phyloP scores from a whole-genome alignment of 2,888 invertebrate genomes.

The Standfussiana lucernea region DNA sequence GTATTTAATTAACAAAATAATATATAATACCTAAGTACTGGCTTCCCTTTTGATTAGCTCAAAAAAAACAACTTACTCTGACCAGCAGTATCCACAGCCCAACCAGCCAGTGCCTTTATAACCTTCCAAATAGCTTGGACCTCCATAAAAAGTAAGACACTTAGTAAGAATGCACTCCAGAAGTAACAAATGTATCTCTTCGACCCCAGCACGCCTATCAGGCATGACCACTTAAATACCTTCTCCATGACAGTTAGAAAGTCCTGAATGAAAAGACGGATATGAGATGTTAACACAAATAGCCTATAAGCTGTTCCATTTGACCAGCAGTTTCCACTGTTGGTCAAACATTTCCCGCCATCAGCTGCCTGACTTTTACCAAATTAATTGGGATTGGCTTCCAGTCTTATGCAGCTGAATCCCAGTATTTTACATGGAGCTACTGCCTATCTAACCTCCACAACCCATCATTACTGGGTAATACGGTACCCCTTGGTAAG shows the following conservation, averaged over 20 bases:
- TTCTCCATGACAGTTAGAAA: slow-evolving; percentile 76
- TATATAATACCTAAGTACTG: not conserved
- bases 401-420: not conserved
- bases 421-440: not conserved
- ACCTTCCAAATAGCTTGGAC: slow-evolving; percentile 78
- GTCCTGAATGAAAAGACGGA: slow-evolving; percentile 66
- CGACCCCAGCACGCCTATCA: slow-evolving; percentile 76
- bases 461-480: not conserved
- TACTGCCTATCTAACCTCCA: not conserved
- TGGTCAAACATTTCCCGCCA: not conserved
- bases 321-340: not conserved
- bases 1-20: not conserved
- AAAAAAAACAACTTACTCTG: slow-evolving; percentile 74
- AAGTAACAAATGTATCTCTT: slow-evolving; percentile 69
- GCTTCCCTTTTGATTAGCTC: not conserved
- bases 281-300: not conserved
- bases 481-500: not conserved
- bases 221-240: slow-evolving; percentile 73
- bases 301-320: not conserved
- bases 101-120: slow-evolving; percentile 78
- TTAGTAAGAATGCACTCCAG: slow-evolving; percentile 74
- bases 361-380: not conserved
- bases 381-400: not conserved
- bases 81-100: slow-evolving; percentile 76
- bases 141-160: slow-evolving; percentile 70